These are phyloP conservation scores for Tragelaphus eurycerus DNA, from an alignment of 2,797 vertebrate genomes.

Conservation along the genomic window DNA sequence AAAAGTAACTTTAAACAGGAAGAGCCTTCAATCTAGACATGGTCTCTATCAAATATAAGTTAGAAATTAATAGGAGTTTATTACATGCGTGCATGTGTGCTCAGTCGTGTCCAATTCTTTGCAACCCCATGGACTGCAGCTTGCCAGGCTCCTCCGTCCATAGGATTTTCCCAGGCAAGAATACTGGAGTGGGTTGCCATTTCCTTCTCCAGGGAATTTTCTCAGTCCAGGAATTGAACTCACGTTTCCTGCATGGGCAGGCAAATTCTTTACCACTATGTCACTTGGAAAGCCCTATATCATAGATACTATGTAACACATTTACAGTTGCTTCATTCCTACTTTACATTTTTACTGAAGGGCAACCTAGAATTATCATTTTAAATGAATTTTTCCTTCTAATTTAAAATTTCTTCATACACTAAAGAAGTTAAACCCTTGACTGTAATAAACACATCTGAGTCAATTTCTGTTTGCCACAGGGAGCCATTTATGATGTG, in stretches of 20 bases:
- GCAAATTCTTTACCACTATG: neutral
- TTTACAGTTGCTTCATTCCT: neutral
- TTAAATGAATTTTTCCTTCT: constrained; percentile 21
- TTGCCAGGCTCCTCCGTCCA: neutral
- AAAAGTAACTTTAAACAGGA: neutral
- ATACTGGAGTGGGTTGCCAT: neutral
- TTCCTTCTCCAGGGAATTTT: neutral
- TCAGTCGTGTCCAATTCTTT: neutral
- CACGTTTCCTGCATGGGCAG: neutral
- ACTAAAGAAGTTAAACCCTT: neutral
- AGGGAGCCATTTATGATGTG: neutral
- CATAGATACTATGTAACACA: neutral
- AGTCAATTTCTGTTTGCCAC: neutral
- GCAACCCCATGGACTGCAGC: neutral
- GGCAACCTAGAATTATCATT: neutral
- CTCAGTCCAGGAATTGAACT: neutral
- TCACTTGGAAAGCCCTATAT: neutral
- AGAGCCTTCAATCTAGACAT: neutral
- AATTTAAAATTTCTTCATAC: neutral
- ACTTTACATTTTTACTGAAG: constrained; percentile 10
- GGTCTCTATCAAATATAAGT: neutral
- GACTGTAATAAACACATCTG: neutral
- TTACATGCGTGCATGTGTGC: neutral
- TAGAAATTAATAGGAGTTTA: neutral
- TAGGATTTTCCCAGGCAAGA: neutral